Evolutionary conservation across 2,113 vertebrate genomes (phyloP).

Genomic region (Trematocara stigmaticum): DNA sequence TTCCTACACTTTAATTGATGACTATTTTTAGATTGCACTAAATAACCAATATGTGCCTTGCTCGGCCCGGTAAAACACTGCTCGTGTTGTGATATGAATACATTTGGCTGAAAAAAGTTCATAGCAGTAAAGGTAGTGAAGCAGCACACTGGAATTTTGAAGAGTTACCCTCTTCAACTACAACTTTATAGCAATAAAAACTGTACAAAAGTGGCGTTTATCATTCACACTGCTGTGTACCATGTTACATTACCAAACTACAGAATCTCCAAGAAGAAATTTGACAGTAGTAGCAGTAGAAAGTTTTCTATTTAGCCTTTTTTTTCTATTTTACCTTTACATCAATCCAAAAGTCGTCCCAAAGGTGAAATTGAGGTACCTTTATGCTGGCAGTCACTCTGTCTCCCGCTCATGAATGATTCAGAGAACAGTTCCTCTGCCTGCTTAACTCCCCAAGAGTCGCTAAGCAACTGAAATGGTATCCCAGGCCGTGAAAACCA

Average conservation of each 20-base stretch:
- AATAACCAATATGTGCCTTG: neutral
- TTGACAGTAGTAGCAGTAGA: neutral
- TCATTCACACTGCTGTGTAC: neutral
- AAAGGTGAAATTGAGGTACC: neutral
- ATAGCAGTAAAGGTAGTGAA: neutral
- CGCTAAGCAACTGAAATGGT: constrained; percentile 86
- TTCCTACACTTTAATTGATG: neutral
- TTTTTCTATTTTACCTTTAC: neutral
- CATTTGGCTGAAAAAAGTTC: neutral
- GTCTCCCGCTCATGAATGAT: constrained; percentile 82
- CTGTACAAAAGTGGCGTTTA: fast-evolving
- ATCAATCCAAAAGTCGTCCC: neutral
- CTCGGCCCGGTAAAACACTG: neutral
- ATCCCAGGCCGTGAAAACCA: constrained; percentile 75
- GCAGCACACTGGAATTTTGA: neutral
- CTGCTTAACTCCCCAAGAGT: constrained; percentile 71
- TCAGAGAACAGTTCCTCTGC: constrained; percentile 80
- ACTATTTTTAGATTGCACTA: neutral
- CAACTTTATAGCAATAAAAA: neutral
- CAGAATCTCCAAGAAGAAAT: neutral
- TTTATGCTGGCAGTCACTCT: constrained; percentile 16
- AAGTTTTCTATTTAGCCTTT: neutral
- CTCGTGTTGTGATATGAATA: fast-evolving
- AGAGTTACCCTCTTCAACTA: neutral
- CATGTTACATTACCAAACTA: neutral